Percentiles rank a stretch among this genome's conserved stretches.
phyloP scores from a whole-genome alignment of 2,888 invertebrate species.

The Chymomyza fuscimana region DNA sequence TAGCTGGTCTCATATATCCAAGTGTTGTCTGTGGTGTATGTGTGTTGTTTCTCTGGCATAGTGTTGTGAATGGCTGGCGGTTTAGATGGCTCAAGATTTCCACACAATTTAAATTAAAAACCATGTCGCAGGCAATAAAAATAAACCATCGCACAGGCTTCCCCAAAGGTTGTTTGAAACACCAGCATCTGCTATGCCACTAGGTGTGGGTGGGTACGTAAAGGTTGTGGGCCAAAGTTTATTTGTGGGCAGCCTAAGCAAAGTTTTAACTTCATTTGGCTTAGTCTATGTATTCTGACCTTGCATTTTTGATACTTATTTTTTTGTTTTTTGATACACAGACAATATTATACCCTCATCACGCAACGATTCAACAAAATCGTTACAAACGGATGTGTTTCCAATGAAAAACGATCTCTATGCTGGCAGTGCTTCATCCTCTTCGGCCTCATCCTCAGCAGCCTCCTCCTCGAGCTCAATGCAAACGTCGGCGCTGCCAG shows the following conservation, averaged over 20 bases:
- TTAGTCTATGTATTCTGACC: slow-evolving; percentile 32
- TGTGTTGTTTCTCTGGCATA: slow-evolving; percentile 38
- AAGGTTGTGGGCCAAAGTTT: background rate
- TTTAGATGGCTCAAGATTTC: slow-evolving; percentile 65
- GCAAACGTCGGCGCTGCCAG: slow-evolving; percentile 44
- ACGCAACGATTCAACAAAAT: slow-evolving; percentile 78
- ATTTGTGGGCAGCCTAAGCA: slow-evolving; percentile 11
- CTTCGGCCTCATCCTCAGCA: too few relatives aligned
- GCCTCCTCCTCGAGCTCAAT: too few relatives aligned
- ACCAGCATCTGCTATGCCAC: slow-evolving; percentile 9
- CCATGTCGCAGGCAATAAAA: slow-evolving; percentile 47
- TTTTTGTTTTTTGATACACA: slow-evolving; percentile 26
- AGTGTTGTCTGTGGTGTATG: slow-evolving; percentile 17
- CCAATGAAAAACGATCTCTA: slow-evolving; percentile 78
- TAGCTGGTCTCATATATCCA: background rate
- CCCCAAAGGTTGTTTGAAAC: slow-evolving; percentile 15
- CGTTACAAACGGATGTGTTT: slow-evolving; percentile 78
- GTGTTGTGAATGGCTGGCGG: slow-evolving; percentile 57
- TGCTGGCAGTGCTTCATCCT: slow-evolving; percentile 15
- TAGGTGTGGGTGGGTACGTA: background rate
- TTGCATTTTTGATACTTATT: background rate
- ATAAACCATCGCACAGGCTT: slow-evolving; percentile 41
- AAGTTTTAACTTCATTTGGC: slow-evolving; percentile 31
- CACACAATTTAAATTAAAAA: slow-evolving; percentile 78
- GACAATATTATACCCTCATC: slow-evolving; percentile 76